Conservation (phyloP, 2,113 vertebrate genomes). For the Grallaria varia region DNA sequence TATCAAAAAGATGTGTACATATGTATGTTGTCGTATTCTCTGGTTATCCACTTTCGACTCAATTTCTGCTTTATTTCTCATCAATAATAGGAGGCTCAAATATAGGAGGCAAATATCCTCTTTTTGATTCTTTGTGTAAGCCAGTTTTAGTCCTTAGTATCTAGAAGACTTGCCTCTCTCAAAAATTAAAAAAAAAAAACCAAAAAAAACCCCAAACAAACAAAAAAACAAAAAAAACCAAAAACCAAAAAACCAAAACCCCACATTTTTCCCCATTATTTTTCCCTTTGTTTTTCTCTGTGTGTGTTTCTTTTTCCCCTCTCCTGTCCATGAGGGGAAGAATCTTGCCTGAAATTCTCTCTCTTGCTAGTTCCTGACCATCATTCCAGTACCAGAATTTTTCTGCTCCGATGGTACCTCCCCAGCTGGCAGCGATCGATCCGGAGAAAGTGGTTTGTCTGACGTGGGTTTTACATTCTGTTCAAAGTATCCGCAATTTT, state of each 20-base stretch:
- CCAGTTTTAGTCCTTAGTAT: background rate
- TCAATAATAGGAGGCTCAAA: fast-evolving
- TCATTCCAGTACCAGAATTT: background rate
- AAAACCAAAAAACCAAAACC: too few species aligned
- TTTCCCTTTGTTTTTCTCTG: too few species aligned
- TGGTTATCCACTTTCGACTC: background rate
- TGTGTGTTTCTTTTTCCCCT: fast-evolving
- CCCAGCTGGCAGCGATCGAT: background rate
- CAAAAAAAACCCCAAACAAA: background rate
- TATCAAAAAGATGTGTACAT: background rate
- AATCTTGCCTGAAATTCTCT: background rate
- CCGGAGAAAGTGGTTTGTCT: background rate
- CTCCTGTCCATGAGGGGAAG: fast-evolving
- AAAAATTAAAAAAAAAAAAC: background rate
- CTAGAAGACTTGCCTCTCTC: background rate
- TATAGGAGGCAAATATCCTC: background rate
- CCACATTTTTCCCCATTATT: too few species aligned
- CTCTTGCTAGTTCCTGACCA: background rate
- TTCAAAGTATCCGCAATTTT: background rate
- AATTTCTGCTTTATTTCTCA: background rate
- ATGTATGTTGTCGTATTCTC: background rate
- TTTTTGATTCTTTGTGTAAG: background rate
- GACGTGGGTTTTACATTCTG: background rate
- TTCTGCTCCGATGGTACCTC: background rate
- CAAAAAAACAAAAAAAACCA: too few species aligned